A percentile compares a stretch with the other conserved stretches of the same genome.
Evolutionary conservation across 2,113 vertebrate species (phyloP).

Genomic region (Bufo bufo): DNA sequence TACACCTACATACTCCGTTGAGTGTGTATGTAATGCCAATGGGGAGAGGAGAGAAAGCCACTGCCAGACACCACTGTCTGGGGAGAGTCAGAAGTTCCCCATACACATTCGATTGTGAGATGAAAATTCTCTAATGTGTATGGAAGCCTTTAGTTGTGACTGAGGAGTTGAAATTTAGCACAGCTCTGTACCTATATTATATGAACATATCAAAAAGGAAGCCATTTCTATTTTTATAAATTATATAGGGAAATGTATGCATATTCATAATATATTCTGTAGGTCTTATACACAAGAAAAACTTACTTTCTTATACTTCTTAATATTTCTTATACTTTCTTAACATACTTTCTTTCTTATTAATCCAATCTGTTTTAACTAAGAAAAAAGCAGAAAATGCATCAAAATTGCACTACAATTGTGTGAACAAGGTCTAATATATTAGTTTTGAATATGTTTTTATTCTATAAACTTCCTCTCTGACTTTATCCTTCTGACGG

Average conservation of each 20-base stretch:
- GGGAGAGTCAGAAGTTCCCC: no score
- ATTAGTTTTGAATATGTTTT: not conserved
- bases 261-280: not conserved
- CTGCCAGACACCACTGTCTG: no score
- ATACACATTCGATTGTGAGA: no score
- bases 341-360: not conserved
- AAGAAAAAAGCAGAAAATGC: not conserved
- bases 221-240: not conserved
- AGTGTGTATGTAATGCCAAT: no score
- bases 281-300: not conserved
- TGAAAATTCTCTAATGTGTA: no score
- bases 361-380: not conserved
- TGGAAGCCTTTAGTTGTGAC: no score
- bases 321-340: no score
- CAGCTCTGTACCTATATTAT: no score
- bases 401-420: not conserved
- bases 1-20: no score
- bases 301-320: not conserved
- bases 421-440: not conserved
- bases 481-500: not conserved
- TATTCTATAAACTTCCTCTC: not conserved
- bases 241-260: not conserved
- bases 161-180: not conserved
- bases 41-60: no score
- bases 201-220: no score